Evolutionary conservation across 2,888 invertebrate species (phyloP).

Genomic region (Auanema freiburgensis): DNA sequence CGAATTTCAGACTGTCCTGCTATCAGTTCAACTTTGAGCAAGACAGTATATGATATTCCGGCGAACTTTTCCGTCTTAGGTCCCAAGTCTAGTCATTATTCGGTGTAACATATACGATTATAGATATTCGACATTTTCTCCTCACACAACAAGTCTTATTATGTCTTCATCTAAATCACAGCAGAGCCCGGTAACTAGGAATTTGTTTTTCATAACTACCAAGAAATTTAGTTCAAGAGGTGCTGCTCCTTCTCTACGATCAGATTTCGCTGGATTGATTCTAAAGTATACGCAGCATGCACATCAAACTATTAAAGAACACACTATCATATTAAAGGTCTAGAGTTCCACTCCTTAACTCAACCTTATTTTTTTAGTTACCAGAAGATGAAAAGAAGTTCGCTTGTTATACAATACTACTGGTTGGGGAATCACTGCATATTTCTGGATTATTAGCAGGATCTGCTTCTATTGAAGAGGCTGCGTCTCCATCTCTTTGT

Average conservation of each 20-base stretch:
- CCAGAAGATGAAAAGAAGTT: not conserved
- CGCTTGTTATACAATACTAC: conserved; percentile 17
- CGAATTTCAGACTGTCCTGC: conserved; percentile 13
- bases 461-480: conserved; percentile 11
- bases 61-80: not conserved
- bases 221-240: conserved; percentile 27
- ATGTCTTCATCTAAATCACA: conserved; percentile 32
- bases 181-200: conserved; percentile 5
- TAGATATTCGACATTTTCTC: conserved; percentile 39
- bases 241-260: conserved; percentile 34
- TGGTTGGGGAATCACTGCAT: conserved; percentile 17
- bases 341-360: not conserved
- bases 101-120: conserved; percentile 3
- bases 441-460: conserved; percentile 17
- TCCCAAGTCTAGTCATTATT: too few relatives aligned
- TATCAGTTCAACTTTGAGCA: conserved; percentile 2
- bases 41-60: not conserved
- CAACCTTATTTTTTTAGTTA: not conserved
- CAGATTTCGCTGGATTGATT: conserved; percentile 41
- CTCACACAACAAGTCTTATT: conserved; percentile 42
- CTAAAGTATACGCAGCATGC: conserved; percentile 34
- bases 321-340: conserved; percentile 30
- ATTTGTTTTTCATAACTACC: conserved; percentile 20
- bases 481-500: conserved; percentile 7
- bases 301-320: conserved; percentile 38